These are phyloP conservation scores for Helicoverpa assulta DNA, from an alignment of 2,888 invertebrate genomes.

Conservation along the genomic window DNA sequence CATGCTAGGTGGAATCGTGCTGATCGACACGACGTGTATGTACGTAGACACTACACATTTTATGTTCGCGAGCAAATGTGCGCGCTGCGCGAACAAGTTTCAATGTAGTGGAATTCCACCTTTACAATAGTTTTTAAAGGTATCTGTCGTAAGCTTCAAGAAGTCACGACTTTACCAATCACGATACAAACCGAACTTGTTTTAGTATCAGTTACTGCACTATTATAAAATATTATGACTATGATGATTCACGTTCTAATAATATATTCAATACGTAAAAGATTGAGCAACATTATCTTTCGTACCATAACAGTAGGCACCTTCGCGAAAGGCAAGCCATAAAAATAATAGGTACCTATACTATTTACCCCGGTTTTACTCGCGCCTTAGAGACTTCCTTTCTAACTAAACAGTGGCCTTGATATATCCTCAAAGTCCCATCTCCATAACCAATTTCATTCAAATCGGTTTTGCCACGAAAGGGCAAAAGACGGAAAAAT, in stretches of 20 bases:
- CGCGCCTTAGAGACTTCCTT: background rate
- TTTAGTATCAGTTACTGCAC: background rate
- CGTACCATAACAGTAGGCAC: background rate
- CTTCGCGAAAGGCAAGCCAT: background rate
- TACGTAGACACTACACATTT: no score
- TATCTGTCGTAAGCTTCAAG: background rate
- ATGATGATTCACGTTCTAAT: background rate
- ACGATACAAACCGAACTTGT: conserved; percentile 19
- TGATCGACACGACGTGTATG: no score
- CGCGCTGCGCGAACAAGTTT: background rate
- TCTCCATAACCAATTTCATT: background rate
- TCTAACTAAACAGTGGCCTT: background rate
- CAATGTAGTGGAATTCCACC: background rate
- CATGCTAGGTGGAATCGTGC: no score
- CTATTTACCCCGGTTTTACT: background rate
- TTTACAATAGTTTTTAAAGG: background rate
- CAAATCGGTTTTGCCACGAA: background rate
- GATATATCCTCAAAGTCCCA: background rate
- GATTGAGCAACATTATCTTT: conserved; percentile 15
- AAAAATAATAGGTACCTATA: background rate
- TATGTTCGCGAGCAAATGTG: background rate
- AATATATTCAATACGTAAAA: conserved; percentile 13
- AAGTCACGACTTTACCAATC: conserved; percentile 33
- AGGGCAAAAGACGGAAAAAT: background rate
- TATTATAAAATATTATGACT: background rate